Base-by-base conservation (phyloP, 1,140 invertebrate genomes). In the Conus ventricosus region DNA sequence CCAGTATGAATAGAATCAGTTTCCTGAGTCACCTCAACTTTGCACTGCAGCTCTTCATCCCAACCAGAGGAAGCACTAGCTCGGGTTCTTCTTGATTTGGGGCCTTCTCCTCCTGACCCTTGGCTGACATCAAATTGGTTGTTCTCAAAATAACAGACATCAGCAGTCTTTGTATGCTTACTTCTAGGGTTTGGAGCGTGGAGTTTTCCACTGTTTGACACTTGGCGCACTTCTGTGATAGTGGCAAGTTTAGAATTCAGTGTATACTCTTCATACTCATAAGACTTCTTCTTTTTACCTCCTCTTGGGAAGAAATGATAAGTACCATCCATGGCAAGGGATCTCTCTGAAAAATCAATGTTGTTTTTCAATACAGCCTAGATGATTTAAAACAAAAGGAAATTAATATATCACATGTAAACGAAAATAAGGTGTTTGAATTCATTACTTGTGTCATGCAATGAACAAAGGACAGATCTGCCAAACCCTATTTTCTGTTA, bases 31-130 rank as follows among this genome's bases (percentile, higher is more conserved):
- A 60, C 57, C 8, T 60, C 57, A 60, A 15, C 15, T 15, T 60
- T 8, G 15, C 15, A 15, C 57, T 60, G 57, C 8, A 60, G 15
- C 57, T 60, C 8, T 60, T 20, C 20, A 7, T 71, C 17, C 67
- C 11, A 20, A 71, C 67, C 67, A 17, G 67, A 71, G 11, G 67
- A 23, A 13, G 20, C 6, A 13, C 67, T 71, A 71, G 3, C 4
- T 17, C 4, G 67, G 3, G 0, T 71, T 7, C 20, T 0, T 71
- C 6, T 20, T 23, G 17, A 71, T 7, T 20, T 13, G 39, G 80
- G 7, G 20, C 80, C 80, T 81, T 81, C 80, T 54, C 80, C 80
- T 20, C 51, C 80, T 6, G 80, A 81, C 13, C 80, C 80, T 54
- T 23, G 80, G 7, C 7, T 6, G 10, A 27, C n/a, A 39, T 11